These are phyloP conservation scores for Phaetusa simplex DNA, from an alignment of 2,113 vertebrate species.

Conservation along the genomic window DNA sequence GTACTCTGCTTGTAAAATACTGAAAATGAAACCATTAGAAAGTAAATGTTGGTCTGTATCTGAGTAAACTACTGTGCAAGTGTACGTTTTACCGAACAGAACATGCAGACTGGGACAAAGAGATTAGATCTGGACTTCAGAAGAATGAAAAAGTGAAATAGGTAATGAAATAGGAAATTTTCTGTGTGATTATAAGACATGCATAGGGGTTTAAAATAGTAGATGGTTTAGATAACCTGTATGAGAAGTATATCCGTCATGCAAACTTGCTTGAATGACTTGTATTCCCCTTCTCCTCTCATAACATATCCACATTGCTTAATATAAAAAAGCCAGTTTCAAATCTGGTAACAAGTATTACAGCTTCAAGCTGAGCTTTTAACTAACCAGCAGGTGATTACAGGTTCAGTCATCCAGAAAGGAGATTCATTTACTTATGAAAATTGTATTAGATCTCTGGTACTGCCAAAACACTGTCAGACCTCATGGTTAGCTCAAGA, in stretches of 20 bases:
- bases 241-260: neutral
- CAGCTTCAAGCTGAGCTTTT: neutral
- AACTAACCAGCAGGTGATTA: neutral
- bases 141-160: neutral
- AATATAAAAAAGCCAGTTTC: neutral
- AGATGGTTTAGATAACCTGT: neutral
- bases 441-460: neutral
- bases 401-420: neutral
- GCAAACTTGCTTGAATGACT: neutral
- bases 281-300: neutral
- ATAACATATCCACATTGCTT: neutral
- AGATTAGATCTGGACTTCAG: neutral
- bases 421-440: neutral
- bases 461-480: neutral
- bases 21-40: neutral
- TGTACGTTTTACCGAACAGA: neutral
- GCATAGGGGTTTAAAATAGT: neutral
- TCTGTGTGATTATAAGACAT: neutral
- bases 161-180: neutral
- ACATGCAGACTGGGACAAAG: neutral
- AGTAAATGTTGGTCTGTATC: neutral
- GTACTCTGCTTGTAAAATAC: neutral
- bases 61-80: neutral
- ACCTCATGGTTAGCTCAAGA: neutral
- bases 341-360: neutral